Percentiles rank a stretch among this genome's conserved stretches.
These are phyloP conservation scores for Caretta caretta DNA, from an alignment of 2,113 vertebrate species.

Conservation along the genomic window DNA sequence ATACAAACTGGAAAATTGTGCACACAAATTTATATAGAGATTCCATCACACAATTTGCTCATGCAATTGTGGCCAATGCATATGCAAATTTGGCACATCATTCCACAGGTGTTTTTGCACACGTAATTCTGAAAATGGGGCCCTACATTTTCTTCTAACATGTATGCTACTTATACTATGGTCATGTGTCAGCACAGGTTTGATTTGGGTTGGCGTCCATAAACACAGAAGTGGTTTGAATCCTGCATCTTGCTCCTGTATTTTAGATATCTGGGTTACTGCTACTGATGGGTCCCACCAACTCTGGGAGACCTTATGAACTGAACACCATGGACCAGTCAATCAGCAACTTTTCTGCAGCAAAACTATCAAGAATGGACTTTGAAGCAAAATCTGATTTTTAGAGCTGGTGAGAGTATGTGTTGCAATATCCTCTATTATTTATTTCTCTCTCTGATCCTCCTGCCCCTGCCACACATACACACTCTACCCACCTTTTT, in stretches of 20 bases:
- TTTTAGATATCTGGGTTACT: neutral
- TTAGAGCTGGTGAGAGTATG: fast-evolving
- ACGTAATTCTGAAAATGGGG: neutral
- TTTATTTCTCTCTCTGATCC: neutral
- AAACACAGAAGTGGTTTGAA: neutral
- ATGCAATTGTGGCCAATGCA: neutral
- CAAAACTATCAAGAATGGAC: neutral
- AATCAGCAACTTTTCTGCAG: neutral
- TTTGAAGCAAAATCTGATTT: fast-evolving
- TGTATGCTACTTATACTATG: neutral
- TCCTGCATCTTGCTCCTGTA: neutral
- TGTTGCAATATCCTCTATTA: fast-evolving
- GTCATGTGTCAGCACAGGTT: neutral
- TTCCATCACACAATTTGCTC: neutral
- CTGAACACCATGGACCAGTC: neutral
- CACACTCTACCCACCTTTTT: neutral
- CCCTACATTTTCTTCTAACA: neutral
- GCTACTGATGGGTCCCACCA: neutral
- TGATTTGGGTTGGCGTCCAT: neutral
- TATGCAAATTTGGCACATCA: neutral
- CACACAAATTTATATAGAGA: neutral
- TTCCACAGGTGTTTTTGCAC: neutral
- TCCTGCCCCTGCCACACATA: fast-evolving
- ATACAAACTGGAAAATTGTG: neutral
- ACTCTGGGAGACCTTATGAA: neutral